Base-by-base conservation (phyloP, 2,888 invertebrate species). In the Agrilus cyanescens region DNA sequence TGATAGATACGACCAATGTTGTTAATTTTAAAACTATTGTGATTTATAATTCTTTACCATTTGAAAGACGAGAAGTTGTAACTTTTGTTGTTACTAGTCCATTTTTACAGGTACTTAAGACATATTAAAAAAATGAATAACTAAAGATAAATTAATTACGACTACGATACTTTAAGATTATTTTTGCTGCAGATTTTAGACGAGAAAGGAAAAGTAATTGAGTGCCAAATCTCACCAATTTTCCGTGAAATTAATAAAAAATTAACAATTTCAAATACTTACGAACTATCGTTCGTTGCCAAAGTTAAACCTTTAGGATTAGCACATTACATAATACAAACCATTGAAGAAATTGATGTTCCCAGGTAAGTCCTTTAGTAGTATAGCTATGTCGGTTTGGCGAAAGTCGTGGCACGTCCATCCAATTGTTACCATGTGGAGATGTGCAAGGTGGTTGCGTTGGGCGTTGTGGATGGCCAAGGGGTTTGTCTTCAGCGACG, bases 31-130 rank as follows among this genome's bases (percentile, higher is more conserved):
- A 80, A 44, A 75, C 78, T 55, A 65, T 94, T 1, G 78, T 88
- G 7, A 66, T 95, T 18, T 90, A 84, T 57, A 95, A 95, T 66
- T 79, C 91, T 0, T 68, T 91, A 40, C 74, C 82, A 0, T 80
- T 82, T 50, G 73, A 71, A 48, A 71, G 90, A 38, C 75, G 76
- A 16, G 89, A 90, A 66, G 69, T 91, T n/a, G 74, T 89, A 12
- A 85, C 82, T 8, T 72, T 95, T 20, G 68, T 79, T 37, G 82
- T 93, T 0, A 85, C 87, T 0, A 78, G 81, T 14, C 83, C 86
- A 0, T 80, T 78, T 57, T 76, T 91, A 30, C 78, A 82, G 71
- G 84, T 84, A 37, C 35, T 25, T 20, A 7, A 20, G n/a, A n/a
- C n/a, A 41, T 32, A 38, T 10, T 7, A 8, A 20, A 20, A 4